A percentile compares a stretch with the other conserved stretches of the same genome.
Evolutionary conservation across 2,888 invertebrate species (phyloP).

Genomic region (Mythimna impura): DNA sequence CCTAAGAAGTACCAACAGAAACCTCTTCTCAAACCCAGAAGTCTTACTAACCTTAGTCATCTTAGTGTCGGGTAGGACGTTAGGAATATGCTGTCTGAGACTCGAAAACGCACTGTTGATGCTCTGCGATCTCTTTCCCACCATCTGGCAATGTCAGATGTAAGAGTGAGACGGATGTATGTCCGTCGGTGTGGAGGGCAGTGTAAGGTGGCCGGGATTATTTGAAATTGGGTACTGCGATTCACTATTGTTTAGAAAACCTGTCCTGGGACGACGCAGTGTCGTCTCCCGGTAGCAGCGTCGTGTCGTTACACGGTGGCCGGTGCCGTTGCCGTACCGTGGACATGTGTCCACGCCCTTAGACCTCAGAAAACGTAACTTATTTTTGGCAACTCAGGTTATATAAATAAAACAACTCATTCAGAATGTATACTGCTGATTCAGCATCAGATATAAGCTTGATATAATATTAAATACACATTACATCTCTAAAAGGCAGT

Average conservation of each 20-base stretch:
- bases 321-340: too few species aligned
- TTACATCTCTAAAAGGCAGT: conserved; percentile 21
- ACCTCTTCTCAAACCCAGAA: conserved; percentile 48
- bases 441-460: conserved; percentile 9
- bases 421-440: conserved; percentile 9
- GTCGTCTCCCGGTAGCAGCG: too few species aligned
- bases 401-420: conserved; percentile 21
- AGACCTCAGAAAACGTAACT: background rate
- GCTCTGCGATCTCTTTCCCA: conserved; percentile 94
- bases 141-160: conserved; percentile 86
- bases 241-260: too few species aligned
- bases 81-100: conserved; percentile 97
- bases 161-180: conserved; percentile 72
- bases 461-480: conserved; percentile 17
- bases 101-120: conserved; percentile 98
- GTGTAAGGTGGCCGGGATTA: background rate
- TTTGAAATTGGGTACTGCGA: background rate
- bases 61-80: conserved; percentile 98
- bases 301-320: too few species aligned
- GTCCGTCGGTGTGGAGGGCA: conserved; percentile 43
- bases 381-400: background rate
- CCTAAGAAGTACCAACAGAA: conserved; percentile 51
- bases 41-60: conserved; percentile 94
- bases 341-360: too few species aligned
- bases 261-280: too few species aligned